Conservation (phyloP, 2,113 vertebrate species). For the Struthio camelus region DNA sequence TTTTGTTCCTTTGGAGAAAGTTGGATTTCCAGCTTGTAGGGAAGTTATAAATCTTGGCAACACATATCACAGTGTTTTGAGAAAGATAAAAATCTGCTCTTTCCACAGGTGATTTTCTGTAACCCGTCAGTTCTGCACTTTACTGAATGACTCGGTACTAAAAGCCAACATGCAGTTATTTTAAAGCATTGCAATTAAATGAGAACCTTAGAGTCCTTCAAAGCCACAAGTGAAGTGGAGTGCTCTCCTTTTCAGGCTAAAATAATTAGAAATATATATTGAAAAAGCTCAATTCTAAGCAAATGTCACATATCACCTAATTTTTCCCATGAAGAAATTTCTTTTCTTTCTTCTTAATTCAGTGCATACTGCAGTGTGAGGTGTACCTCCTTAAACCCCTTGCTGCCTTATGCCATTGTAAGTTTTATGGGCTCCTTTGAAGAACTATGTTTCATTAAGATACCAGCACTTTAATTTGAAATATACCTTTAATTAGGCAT, state of each 20-base stretch:
- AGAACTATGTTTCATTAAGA: neutral
- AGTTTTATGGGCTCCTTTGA: neutral
- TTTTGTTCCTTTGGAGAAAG: conserved; percentile 12
- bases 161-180: neutral
- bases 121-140: conserved; percentile 2
- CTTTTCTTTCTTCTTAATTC: neutral
- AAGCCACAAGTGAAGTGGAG: neutral
- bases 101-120: conserved; percentile 48
- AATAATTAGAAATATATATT: conserved; percentile 11
- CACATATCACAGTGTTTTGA: conserved; percentile 21
- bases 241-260: neutral
- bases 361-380: neutral
- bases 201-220: neutral
- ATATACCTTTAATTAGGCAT: neutral
- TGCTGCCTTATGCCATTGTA: neutral
- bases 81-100: conserved; percentile 56
- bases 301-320: neutral
- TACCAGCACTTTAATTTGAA: neutral
- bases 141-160: conserved; percentile 6
- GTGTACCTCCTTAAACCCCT: neutral
- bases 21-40: conserved; percentile 41
- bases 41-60: conserved; percentile 52
- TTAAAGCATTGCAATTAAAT: conserved; percentile 16
- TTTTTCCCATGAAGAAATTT: neutral
- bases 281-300: neutral